These are phyloP conservation scores for Rhaphigaster nebulosa DNA, from an alignment of 2,888 invertebrate genomes.

Conservation along the genomic window DNA sequence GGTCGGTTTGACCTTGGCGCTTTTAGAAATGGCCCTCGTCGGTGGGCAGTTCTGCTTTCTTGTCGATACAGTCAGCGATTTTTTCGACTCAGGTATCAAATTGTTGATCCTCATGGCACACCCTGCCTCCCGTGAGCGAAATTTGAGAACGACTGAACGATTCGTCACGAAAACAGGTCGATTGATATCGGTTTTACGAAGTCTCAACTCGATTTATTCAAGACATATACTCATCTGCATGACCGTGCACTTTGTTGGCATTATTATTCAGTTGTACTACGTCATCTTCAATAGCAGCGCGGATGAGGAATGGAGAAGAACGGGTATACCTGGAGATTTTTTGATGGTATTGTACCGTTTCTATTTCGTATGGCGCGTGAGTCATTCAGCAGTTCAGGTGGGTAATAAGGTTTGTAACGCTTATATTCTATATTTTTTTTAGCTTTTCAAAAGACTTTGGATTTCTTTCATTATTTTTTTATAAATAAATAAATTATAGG, in stretches of 20 bases:
- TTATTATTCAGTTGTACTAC: neutral
- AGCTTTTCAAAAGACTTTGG: no score
- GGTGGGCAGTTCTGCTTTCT: neutral
- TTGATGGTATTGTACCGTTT: neutral
- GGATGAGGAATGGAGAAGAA: neutral
- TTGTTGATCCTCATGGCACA: neutral
- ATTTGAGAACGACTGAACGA: neutral
- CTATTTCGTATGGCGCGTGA: neutral
- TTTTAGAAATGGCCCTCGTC: neutral
- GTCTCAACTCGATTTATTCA: neutral
- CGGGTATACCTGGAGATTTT: neutral
- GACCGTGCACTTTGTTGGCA: neutral
- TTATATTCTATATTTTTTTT: no score
- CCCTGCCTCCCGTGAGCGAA: neutral
- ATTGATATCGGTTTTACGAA: neutral
- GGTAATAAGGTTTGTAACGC: neutral
- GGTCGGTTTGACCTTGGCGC: neutral
- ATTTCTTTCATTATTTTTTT: no score
- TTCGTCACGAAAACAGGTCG: neutral
- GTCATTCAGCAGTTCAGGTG: neutral
- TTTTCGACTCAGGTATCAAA: neutral
- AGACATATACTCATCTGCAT: neutral
- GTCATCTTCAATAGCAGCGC: neutral
- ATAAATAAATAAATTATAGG: no score
- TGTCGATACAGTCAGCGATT: neutral